Evolutionary conservation across 2,797 vertebrate species (phyloP).

Genomic region (Paguma larvata): DNA sequence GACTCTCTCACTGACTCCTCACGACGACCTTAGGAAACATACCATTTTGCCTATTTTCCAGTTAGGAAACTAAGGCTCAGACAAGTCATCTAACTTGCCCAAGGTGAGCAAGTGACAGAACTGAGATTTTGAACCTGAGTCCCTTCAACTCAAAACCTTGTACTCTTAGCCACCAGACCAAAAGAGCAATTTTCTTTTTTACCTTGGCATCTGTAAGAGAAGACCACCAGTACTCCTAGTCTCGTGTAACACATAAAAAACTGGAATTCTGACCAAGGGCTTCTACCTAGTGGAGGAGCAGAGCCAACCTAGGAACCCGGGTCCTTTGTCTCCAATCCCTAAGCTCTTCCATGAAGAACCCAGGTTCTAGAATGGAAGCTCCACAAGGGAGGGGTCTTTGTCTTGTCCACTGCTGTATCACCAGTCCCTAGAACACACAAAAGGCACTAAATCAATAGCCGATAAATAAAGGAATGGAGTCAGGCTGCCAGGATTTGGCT

Average conservation of each 20-base stretch:
- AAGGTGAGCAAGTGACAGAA: neutral
- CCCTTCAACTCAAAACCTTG: neutral
- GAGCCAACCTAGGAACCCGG: neutral
- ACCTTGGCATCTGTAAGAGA: slow-evolving; percentile 51
- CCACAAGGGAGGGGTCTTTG: neutral
- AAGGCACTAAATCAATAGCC: neutral
- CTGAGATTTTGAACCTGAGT: slow-evolving; percentile 35
- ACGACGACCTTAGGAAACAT: neutral
- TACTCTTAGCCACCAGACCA: slow-evolving; percentile 21
- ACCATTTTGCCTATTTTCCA: neutral
- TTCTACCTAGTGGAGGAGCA: neutral
- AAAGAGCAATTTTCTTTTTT: slow-evolving; percentile 41
- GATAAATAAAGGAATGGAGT: slow-evolving; percentile 51
- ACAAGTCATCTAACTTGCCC: neutral
- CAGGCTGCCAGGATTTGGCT: neutral
- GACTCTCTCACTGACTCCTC: neutral
- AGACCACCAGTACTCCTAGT: neutral
- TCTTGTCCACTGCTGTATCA: neutral
- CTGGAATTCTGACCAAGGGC: neutral
- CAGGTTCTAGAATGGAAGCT: slow-evolving; percentile 37
- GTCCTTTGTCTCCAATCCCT: neutral
- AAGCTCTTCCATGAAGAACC: neutral
- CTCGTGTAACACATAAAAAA: slow-evolving; percentile 44
- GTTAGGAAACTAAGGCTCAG: slow-evolving; percentile 48
- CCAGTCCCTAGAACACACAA: neutral